Conservation (phyloP, 2,113 vertebrate species). For the Chlamydotis undulata region DNA sequence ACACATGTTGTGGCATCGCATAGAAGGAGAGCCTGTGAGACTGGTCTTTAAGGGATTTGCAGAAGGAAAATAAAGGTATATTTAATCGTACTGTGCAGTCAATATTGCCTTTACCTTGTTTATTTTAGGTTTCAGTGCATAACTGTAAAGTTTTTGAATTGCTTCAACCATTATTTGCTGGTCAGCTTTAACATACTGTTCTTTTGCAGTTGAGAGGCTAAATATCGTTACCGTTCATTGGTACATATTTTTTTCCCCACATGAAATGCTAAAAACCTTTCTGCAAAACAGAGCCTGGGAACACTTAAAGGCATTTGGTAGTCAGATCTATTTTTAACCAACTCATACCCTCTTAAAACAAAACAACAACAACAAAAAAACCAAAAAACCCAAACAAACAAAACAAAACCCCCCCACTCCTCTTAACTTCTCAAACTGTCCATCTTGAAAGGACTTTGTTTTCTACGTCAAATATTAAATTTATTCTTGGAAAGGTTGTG, state of each 20-base stretch:
- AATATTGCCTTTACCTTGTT: not conserved
- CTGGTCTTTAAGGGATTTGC: not conserved
- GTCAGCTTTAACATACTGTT: not conserved
- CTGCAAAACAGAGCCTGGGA: not conserved
- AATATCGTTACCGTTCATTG: not conserved
- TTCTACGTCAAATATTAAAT: not conserved
- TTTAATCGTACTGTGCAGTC: not conserved
- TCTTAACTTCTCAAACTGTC: conserved; percentile 5
- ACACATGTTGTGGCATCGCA: not conserved
- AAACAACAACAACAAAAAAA: too few relatives aligned
- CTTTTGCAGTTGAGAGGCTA: not conserved
- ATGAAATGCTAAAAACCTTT: conserved; percentile 15
- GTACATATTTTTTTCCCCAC: not conserved
- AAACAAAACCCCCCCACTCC: not conserved
- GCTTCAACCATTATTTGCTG: not conserved
- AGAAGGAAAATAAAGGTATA: not conserved
- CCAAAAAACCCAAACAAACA: not conserved
- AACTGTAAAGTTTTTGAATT: not conserved
- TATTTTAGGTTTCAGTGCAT: not conserved
- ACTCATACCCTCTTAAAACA: not conserved
- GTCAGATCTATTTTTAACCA: conserved; percentile 51
- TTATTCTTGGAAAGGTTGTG: not conserved
- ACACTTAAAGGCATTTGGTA: conserved; percentile 29
- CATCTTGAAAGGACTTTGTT: not conserved
- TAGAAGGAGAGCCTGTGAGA: not conserved